Evolutionary conservation across 1,140 invertebrate species (phyloP).

Genomic region (Centruroides sculpturatus): DNA sequence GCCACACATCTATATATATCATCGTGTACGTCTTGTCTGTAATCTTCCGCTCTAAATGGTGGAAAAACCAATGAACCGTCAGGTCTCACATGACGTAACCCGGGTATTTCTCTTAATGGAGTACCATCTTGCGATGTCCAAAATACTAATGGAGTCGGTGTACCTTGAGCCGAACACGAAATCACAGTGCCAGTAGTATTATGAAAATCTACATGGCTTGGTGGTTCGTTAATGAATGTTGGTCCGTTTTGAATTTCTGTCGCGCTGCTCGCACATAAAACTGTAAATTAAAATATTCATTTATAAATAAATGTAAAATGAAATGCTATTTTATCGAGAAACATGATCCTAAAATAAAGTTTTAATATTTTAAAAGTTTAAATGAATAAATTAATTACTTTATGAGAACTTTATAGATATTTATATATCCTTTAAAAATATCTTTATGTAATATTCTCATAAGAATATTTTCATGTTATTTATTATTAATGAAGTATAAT

Average conservation of each 20-base stretch:
- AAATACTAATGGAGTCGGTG: constrained; percentile 76
- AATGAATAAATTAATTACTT: no score
- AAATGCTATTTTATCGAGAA: no score
- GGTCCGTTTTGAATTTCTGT: constrained; percentile 41
- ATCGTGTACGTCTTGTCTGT: constrained; percentile 40
- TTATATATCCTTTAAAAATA: no score
- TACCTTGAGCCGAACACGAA: constrained; percentile 78
- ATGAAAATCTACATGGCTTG: constrained; percentile 78
- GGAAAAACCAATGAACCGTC: constrained; percentile 30
- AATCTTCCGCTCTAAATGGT: constrained; percentile 24
- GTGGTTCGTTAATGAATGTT: constrained; percentile 79
- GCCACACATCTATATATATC: constrained; percentile 45
- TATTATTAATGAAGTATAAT: no score
- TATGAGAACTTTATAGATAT: no score
- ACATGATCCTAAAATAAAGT: no score
- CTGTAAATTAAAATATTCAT: no score
- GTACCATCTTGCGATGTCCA: constrained; percentile 45
- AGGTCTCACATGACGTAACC: constrained; percentile 46
- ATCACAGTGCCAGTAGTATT: constrained; percentile 85
- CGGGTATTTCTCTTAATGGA: constrained; percentile 45
- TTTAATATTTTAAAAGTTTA: no score
- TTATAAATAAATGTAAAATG: no score
- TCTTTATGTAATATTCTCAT: no score
- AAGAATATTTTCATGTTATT: no score
- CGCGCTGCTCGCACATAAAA: no score